Evolutionary conservation across 2,113 vertebrate species (phyloP).

Genomic region (Dipodomys ordii): DNA sequence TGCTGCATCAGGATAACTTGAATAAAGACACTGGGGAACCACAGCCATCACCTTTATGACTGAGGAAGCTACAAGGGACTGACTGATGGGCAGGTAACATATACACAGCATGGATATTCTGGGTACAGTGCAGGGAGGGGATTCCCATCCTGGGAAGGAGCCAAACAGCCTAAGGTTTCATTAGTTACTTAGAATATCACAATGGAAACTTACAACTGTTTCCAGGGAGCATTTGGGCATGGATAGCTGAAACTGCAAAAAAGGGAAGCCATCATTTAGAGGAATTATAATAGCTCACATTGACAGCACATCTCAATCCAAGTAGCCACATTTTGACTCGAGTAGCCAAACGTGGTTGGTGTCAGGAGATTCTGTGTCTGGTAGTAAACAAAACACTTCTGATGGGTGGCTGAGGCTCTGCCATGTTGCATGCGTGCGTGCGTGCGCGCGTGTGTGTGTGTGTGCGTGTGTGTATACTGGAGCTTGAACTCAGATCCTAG

Average conservation of each 20-base stretch:
- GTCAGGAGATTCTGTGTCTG: not conserved
- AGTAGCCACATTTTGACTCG: not conserved
- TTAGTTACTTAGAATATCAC: not conserved
- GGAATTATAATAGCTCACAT: not conserved
- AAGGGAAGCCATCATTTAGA: not conserved
- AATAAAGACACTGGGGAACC: too few relatives aligned
- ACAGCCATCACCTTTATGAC: too few relatives aligned
- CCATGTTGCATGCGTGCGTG: fast-evolving
- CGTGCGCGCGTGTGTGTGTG: too few relatives aligned
- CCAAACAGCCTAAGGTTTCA: too few relatives aligned
- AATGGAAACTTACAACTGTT: not conserved
- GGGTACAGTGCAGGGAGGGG: not conserved
- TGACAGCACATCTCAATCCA: not conserved
- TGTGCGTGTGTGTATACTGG: too few relatives aligned
- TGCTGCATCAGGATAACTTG: not conserved
- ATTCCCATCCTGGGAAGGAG: not conserved
- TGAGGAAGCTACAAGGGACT: not conserved
- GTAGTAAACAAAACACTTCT: not conserved
- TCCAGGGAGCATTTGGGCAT: not conserved
- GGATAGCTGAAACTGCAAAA: not conserved
- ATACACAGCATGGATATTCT: not conserved
- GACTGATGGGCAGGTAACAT: too few relatives aligned
- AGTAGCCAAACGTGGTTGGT: not conserved
- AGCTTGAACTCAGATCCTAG: too few relatives aligned
- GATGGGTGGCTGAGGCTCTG: not conserved